These are phyloP conservation scores for Falco concolor DNA, from an alignment of 2,797 vertebrate genomes.

Conservation along the genomic window DNA sequence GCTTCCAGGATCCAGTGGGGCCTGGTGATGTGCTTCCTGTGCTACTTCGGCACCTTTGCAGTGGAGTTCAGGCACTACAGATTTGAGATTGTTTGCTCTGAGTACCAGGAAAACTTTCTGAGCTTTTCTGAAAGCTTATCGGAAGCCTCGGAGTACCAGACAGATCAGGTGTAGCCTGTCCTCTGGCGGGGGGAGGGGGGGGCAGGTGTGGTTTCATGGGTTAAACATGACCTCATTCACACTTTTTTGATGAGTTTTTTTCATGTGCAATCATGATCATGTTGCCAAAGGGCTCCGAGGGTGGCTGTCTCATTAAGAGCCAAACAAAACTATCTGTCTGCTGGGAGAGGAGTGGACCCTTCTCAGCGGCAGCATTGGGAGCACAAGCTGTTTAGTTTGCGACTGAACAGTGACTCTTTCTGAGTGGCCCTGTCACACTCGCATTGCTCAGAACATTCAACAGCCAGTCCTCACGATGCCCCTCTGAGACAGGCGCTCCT, in stretches of 20 bases:
- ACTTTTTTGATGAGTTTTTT: constrained; percentile 27
- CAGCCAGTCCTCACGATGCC: background rate
- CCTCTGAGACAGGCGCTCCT: background rate
- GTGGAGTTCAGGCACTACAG: constrained; percentile 87
- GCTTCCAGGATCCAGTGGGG: constrained; percentile 88
- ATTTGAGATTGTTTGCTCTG: constrained; percentile 79
- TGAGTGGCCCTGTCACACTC: background rate
- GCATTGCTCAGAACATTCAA: background rate
- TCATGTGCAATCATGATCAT: background rate
- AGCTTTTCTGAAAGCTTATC: constrained; percentile 81
- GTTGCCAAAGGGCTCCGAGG: constrained; percentile 14
- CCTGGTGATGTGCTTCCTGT: constrained; percentile 86
- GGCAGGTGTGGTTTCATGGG: constrained; percentile 6
- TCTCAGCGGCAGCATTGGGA: background rate
- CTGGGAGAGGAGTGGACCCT: background rate
- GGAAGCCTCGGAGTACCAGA: constrained; percentile 76
- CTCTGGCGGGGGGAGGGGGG: background rate
- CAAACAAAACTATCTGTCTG: background rate
- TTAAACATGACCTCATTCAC: constrained; percentile 47
- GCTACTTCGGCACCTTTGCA: constrained; percentile 83
- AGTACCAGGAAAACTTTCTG: constrained; percentile 80
- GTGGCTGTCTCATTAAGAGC: background rate
- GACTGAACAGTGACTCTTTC: background rate
- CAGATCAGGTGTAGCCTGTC: constrained; percentile 75
- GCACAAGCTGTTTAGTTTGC: background rate